Base-by-base conservation (phyloP, 2,797 vertebrate genomes). In the Sebastes miniatus region DNA sequence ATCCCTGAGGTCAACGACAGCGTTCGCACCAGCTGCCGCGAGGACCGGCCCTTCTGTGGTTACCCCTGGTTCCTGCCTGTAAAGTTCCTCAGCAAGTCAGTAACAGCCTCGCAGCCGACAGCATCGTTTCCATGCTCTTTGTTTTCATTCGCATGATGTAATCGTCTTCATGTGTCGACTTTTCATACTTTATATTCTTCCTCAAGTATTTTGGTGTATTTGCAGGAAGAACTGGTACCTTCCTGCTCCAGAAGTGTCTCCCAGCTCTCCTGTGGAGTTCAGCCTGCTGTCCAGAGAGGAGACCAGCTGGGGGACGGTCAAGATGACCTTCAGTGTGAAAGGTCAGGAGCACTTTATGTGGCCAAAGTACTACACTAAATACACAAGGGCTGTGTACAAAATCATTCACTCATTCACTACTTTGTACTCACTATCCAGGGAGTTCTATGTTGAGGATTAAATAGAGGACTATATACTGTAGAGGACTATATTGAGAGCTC, bases 211-310 rank as follows among this genome's bases (percentile, higher is more conserved):
- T 64, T 70, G 47, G 4, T 84, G 54, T 20, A 3, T 77, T 78
- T 93, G 75, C 78, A 99, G 98, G 93, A 99, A 98, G 93, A 98
- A 96, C 92, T 99, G 98, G 99, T 99, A 99, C 93, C 95, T 99
- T 78, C 97, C 98, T 20, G 97, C 97, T 29, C 87, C 97, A 32
- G 93, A 96, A 69, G 91, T 98, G 88, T 94, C 94, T 81, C 97
- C 96, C 43, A 94, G 90, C 91, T 95, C 93, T 16, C 96, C 96
- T 0, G n/a, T 96, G 83, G 94, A 94, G 57, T 98, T 99, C 90
- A 94, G 91, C 88, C 94, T 99, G 81, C 57, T 97, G 73, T 97
- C 97, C 79, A 97, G 92, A 93, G 95, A 98, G 65, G 83, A 95
- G 70, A 97, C 93, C 3, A 95, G 94, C 32, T 95, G 95, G 96